These are phyloP conservation scores for Brachylomia viminalis DNA, from an alignment of 2,888 invertebrate species.

Conservation along the genomic window DNA sequence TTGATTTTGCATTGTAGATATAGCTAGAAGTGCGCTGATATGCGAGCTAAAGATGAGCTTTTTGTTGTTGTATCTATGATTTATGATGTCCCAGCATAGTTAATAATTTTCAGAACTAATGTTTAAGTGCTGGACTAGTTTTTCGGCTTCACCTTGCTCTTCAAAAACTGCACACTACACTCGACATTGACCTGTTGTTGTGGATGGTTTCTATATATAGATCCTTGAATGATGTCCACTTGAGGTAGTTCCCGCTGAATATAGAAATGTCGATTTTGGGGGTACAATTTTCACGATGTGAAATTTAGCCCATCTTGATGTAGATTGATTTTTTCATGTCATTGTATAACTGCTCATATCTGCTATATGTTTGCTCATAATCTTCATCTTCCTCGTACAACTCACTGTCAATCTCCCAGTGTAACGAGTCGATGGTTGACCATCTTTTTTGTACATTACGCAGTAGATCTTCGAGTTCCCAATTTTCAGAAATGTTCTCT, in stretches of 20 bases:
- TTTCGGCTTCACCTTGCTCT: neutral
- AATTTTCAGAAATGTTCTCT: slow-evolving; percentile 2
- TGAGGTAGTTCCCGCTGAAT: slow-evolving; percentile 1
- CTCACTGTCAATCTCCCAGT: slow-evolving; percentile 24
- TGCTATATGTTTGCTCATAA: neutral
- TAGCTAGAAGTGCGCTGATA: too few relatives aligned
- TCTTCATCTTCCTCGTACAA: neutral
- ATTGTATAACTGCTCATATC: neutral
- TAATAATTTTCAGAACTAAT: too few relatives aligned
- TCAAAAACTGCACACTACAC: slow-evolving; percentile 1
- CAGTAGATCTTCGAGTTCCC: slow-evolving; percentile 17
- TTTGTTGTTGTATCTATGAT: too few relatives aligned
- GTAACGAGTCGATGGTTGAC: slow-evolving; percentile 14
- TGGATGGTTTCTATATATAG: slow-evolving; percentile 12
- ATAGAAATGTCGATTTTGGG: slow-evolving; percentile 5
- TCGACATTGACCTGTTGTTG: neutral
- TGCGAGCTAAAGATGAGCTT: too few relatives aligned
- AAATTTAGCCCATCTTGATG: neutral
- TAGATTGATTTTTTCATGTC: slow-evolving; percentile 8
- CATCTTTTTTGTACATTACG: slow-evolving; percentile 6
- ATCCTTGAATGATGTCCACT: slow-evolving; percentile 19
- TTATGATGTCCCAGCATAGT: too few relatives aligned
- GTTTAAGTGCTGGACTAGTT: too few relatives aligned
- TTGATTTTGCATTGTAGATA: too few relatives aligned
- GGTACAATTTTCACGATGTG: slow-evolving; percentile 4